Evolutionary conservation across 2,888 invertebrate species (phyloP), one percentile per base, ranked within the genome.

Genomic region (Mimachlamys varia): DNA sequence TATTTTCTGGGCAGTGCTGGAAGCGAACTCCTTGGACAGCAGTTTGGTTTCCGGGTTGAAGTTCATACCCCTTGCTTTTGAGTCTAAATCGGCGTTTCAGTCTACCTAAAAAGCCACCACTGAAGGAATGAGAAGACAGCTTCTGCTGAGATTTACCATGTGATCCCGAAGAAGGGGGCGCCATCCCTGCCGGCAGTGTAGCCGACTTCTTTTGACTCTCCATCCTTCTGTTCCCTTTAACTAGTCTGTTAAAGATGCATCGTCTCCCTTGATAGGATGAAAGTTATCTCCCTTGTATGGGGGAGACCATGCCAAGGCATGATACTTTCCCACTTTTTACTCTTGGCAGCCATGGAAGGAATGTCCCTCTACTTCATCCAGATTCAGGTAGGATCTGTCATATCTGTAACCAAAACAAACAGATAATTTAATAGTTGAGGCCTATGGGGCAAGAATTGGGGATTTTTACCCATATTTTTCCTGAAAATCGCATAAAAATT

Each of bases 31-130:
- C 90, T 44, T 92, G 89, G 22, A 92, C 91, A 90, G 58, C 89
- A 19, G 87, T 55, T 44, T 89, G 27, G 12, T 58, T 89, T 37
- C 88, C 90, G 37, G 90, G 90, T 17, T 92, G 92, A 22, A 93
- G 91, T 44, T 93, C 94, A 89, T 93, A 93, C 15, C 92, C 93
- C 90, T 93, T 93, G 88, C 92, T 94, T 62, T 92, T 91, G 10
- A 94, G 49, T 19, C 93, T 88, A 58, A 94, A 93, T 76, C 92
- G 92, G 38, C 92, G 89, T 38, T 92, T 92, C 5, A 94, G 92
- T 89, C 92, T 92, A 4, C 93, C 89, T 44, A 94, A 93, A 37
- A 94, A 91, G n/a, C 94, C 93, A 38, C 91, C 92, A 88, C 87
- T 90, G 37, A 89, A 90, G 1, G 90, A 53, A 22, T 90, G 89